Evolutionary conservation across 2,113 vertebrate genomes (phyloP), one percentile per base, ranked within the genome.

Genomic region (Potamarius usumacintae): DNA sequence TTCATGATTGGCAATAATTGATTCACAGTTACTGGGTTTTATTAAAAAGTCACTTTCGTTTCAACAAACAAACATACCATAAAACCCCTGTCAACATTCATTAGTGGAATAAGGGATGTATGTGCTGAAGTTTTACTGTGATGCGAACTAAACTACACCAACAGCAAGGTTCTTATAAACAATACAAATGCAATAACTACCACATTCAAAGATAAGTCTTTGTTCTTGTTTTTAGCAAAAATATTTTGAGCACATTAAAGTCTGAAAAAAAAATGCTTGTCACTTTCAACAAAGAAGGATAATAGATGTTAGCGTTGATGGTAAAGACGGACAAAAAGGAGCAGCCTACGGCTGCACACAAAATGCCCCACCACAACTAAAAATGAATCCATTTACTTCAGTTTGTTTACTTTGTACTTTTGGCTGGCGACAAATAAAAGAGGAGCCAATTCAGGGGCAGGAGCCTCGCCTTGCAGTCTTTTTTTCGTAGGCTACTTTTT

Each of bases 331-430:
- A 93, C 93, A 94, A 94, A 95, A 93, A 94, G 91, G 92, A 92
- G 91, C 90, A 27, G 87, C 91, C 88, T 92, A 92, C 91, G 90
- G 93, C 92, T 92, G 91, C 90, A 88, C 89, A 90, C 93, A 92
- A 92, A 94, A 93, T 91, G 92, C 90, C 89, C 90, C 91, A 91
- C 90, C 74, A 57, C 91, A 92, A 94, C 92, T 93, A 94, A 96
- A 96, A 95, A 95, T 95, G 91, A 95, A 95, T 95, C 93, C 90
- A 95, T 95, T 95, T 93, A 94, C 92, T 94, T 94, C 88, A 90
- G 88, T 90, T 87, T 94, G 93, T 96, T 96, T 94, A 94, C 94
- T 94, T 95, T 95, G 93, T 95, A 95, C 93, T 95, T 95, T 95
- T 94, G 93, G 93, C 93, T 93, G 92, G 91, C 90, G 90, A 91